phyloP scores from a whole-genome alignment of 2,797 vertebrate genomes.

The Meda fulgida region DNA sequence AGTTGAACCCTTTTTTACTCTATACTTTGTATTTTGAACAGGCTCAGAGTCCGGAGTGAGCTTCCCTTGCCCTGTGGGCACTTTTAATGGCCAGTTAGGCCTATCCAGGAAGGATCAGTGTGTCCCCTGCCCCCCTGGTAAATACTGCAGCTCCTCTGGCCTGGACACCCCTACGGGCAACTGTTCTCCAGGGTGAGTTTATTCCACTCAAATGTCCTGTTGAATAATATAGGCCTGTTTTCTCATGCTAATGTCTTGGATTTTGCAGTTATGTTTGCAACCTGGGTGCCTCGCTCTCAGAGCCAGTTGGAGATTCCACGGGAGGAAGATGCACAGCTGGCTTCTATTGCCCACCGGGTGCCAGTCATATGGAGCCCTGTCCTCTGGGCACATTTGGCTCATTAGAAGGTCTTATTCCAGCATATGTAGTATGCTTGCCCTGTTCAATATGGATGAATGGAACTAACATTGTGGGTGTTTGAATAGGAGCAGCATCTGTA shows the following conservation, averaged over 20 bases:
- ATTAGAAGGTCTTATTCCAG: constrained; percentile 69
- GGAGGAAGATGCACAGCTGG: constrained; percentile 77
- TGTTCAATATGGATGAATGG: constrained; percentile 33
- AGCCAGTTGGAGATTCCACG: constrained; percentile 71
- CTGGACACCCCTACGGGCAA: constrained; percentile 74
- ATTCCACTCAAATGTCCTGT: neutral
- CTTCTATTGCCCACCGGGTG: constrained; percentile 78
- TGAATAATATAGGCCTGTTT: constrained; percentile 12
- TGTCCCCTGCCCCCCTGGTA: constrained; percentile 79
- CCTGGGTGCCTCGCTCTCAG: constrained; percentile 71
- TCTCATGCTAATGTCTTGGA: constrained; percentile 16
- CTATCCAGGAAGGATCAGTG: constrained; percentile 74
- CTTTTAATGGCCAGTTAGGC: constrained; percentile 74
- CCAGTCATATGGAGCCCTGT: constrained; percentile 75
- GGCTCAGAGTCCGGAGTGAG: constrained; percentile 75
- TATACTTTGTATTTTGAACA: constrained; percentile 53
- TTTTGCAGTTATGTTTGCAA: constrained; percentile 77
- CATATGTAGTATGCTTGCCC: neutral
- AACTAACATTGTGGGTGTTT: constrained; percentile 6
- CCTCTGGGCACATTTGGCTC: constrained; percentile 78
- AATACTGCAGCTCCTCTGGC: constrained; percentile 77
- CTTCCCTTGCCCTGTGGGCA: constrained; percentile 81
- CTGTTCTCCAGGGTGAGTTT: constrained; percentile 78
- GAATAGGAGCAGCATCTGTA: constrained; percentile 74
- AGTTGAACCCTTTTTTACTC: constrained; percentile 6